These are phyloP conservation scores for Prenolepis imparis DNA, from an alignment of 2,888 invertebrate species.

Conservation along the genomic window DNA sequence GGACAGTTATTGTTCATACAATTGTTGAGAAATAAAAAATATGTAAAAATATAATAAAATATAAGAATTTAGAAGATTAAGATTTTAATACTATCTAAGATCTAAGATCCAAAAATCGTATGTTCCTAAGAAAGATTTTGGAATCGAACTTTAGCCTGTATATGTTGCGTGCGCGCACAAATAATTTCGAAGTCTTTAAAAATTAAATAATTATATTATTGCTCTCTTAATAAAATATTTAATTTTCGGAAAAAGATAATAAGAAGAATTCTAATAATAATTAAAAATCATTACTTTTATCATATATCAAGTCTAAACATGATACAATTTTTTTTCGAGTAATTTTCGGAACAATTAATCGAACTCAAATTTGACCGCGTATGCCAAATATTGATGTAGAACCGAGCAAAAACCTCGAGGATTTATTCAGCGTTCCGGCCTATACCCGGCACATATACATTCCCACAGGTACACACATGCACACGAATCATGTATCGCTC, in stretches of 20 bases:
- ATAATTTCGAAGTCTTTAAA: neutral
- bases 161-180: neutral
- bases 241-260: neutral
- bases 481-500: conserved; percentile 77
- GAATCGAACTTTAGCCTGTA: neutral
- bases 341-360: neutral
- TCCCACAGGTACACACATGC: conserved; percentile 40
- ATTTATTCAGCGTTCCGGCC: conserved; percentile 61
- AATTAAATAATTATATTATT: neutral
- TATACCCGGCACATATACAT: conserved; percentile 62
- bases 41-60: neutral
- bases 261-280: neutral
- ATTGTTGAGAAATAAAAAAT: neutral
- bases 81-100: neutral
- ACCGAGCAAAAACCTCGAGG: conserved; percentile 48
- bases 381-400: neutral
- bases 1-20: neutral
- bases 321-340: neutral
- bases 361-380: conserved; percentile 10
- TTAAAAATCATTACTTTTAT: neutral
- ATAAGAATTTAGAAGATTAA: neutral
- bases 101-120: neutral
- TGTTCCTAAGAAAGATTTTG: neutral
- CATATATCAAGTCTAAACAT: neutral
- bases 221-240: neutral